A percentile compares a stretch with the other conserved stretches of the same genome.
Evolutionary conservation across 2,113 vertebrate genomes (phyloP).

Genomic region (Oxygymnocypris stewartii): DNA sequence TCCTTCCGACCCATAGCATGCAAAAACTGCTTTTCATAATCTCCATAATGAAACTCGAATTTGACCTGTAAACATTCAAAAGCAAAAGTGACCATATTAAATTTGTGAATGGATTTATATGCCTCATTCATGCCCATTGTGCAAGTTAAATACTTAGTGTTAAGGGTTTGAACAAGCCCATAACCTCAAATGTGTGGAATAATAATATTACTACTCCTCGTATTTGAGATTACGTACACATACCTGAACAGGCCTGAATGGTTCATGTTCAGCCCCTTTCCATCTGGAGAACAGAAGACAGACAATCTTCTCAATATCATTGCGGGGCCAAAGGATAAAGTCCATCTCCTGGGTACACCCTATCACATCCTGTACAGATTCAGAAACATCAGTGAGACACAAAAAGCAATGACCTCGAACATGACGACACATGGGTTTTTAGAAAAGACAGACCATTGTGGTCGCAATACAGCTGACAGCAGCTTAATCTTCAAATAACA

Average conservation of each 20-base stretch:
- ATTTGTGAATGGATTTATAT: background rate
- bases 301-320: conserved; percentile 98
- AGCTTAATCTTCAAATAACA: background rate
- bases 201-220: too few species aligned
- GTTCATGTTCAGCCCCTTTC: conserved; percentile 94
- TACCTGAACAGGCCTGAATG: conserved; percentile 98
- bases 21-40: conserved; percentile 99
- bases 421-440: too few species aligned
- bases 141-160: background rate
- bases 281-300: conserved; percentile 98
- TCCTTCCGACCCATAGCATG: conserved; percentile 97
- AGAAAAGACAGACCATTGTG: background rate
- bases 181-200: too few species aligned
- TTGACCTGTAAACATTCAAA: conserved; percentile 80
- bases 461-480: background rate
- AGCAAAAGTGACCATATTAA: background rate
- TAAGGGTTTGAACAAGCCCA: background rate
- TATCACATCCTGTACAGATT: conserved; percentile 85
- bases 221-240: too few species aligned
- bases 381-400: conserved; percentile 6
- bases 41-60: conserved; percentile 99
- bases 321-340: conserved; percentile 99
- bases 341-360: conserved; percentile 99
- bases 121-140: background rate
- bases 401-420: background rate